Conservation (phyloP, 2,888 invertebrate species). For the Copidosoma aretas region DNA sequence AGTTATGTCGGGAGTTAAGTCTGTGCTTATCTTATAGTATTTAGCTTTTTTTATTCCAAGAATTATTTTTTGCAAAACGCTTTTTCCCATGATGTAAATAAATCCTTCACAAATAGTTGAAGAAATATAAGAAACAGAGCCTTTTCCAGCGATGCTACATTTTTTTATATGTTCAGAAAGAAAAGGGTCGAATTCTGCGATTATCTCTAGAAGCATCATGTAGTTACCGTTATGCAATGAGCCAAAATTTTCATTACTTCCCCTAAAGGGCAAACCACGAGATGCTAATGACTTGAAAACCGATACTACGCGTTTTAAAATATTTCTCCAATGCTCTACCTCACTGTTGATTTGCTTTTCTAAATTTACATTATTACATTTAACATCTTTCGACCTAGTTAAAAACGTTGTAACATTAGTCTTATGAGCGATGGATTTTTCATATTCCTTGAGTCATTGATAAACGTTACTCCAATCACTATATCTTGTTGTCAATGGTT, state of each 20-base stretch:
- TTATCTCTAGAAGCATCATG: constrained; percentile 48
- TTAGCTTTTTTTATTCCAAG: constrained; percentile 32
- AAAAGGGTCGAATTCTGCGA: constrained; percentile 51
- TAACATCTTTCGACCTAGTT: not conserved
- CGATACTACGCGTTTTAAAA: constrained; percentile 47
- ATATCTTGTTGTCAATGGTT: constrained; percentile 34
- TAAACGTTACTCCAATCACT: constrained; percentile 40
- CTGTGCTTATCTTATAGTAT: constrained; percentile 43
- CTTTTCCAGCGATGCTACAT: constrained; percentile 49
- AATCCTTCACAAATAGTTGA: constrained; percentile 51
- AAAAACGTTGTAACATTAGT: constrained; percentile 6
- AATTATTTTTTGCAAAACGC: too few species aligned
- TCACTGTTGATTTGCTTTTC: constrained; percentile 25
- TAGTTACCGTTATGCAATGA: constrained; percentile 51
- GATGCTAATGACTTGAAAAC: constrained; percentile 45
- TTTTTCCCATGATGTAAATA: constrained; percentile 47
- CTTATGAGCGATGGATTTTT: constrained; percentile 34
- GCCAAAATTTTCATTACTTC: constrained; percentile 47
- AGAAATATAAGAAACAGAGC: constrained; percentile 47
- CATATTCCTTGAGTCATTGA: constrained; percentile 30
- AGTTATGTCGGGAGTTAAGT: constrained; percentile 42
- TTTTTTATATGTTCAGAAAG: constrained; percentile 45
- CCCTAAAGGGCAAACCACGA: constrained; percentile 48
- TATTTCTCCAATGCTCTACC: constrained; percentile 46
- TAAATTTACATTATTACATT: not conserved